phyloP scores from a whole-genome alignment of 2,797 vertebrate genomes.

The Lepilemur ruficaudatus region DNA sequence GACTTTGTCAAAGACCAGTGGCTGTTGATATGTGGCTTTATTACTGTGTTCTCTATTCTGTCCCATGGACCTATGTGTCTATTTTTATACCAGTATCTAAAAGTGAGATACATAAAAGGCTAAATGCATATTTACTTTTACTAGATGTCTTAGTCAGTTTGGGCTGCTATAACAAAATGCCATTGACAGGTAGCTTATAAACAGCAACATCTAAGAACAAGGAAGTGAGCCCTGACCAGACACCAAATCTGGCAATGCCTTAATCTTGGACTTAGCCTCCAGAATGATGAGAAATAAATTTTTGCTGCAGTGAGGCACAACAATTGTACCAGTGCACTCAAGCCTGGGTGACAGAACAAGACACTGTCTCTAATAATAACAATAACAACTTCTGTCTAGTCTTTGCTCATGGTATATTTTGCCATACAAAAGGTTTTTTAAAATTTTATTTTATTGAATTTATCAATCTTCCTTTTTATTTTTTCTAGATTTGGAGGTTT shows the following conservation, averaged over 20 bases:
- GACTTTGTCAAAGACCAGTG: no score
- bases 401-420: neutral
- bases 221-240: neutral
- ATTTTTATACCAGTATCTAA: no score
- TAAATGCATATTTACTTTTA: no score
- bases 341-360: no score
- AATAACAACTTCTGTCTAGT: neutral
- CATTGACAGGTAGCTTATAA: neutral
- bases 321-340: no score
- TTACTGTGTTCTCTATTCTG: no score
- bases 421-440: neutral
- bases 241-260: neutral
- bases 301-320: no score
- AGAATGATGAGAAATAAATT: neutral
- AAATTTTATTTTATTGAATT: neutral
- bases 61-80: no score
- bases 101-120: no score
- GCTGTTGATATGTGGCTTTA: no score
- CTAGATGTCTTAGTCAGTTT: neutral
- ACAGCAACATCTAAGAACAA: neutral
- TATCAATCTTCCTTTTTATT: neutral
- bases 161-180: neutral
- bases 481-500: neutral
- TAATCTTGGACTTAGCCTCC: neutral
- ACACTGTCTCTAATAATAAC: no score